Conservation (phyloP, 2,113 vertebrate genomes). For the pig (Sus scrofa) region DNA sequence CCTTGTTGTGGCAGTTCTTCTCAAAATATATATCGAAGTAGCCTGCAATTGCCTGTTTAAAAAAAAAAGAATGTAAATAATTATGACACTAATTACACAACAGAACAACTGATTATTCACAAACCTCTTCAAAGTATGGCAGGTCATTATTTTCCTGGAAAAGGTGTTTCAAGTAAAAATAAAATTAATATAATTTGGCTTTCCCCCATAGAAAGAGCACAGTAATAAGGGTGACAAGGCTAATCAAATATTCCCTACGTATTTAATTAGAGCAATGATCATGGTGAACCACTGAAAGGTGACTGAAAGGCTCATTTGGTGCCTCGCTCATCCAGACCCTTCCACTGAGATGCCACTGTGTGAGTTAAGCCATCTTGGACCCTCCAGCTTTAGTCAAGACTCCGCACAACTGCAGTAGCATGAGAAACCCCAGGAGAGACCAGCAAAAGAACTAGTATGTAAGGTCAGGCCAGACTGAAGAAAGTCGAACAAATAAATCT, state of each 20-base stretch:
- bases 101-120: neutral
- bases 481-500: neutral
- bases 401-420: neutral
- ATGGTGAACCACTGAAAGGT: neutral
- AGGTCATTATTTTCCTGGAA: neutral
- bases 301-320: too few relatives aligned
- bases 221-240: neutral
- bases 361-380: fast-evolving
- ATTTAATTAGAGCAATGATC: neutral
- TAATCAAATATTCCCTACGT: constrained; percentile 2
- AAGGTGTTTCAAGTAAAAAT: constrained; percentile 32
- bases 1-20: constrained; percentile 94
- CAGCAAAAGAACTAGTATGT: neutral
- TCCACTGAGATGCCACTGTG: fast-evolving
- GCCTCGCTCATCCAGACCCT: neutral
- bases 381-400: neutral
- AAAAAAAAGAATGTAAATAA: constrained; percentile 46
- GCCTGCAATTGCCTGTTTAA: constrained; percentile 94
- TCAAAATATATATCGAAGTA: constrained; percentile 98
- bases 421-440: neutral
- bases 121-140: constrained; percentile 23
- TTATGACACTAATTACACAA: neutral
- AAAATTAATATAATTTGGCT: constrained; percentile 34
- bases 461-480: neutral
- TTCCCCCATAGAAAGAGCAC: constrained; percentile 1